Evolutionary conservation across 2,888 invertebrate genomes (phyloP).

Genomic region (Plagodis dolabraria): DNA sequence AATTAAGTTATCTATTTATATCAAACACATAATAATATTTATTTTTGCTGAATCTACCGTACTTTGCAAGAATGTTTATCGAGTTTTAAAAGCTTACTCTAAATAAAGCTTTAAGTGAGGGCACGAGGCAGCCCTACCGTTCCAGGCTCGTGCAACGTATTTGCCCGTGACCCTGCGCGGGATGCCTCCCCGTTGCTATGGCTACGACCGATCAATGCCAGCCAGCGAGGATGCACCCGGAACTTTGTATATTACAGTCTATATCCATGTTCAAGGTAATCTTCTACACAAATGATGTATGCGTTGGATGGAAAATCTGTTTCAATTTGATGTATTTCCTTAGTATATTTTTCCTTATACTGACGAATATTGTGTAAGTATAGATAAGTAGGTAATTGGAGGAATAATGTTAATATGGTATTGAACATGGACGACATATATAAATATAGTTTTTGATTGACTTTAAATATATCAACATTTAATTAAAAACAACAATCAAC

Average conservation of each 20-base stretch:
- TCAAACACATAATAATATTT: no score
- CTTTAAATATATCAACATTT: no score
- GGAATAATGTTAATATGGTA: no score
- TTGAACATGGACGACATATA: no score
- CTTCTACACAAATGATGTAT: slow-evolving; percentile 26
- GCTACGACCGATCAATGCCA: slow-evolving; percentile 38
- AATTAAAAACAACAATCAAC: no score
- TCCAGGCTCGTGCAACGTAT: slow-evolving; percentile 20
- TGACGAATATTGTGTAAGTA: no score
- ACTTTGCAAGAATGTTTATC: no score
- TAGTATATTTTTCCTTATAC: not conserved
- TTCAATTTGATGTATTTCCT: not conserved
- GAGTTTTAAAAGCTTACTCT: slow-evolving; percentile 2
- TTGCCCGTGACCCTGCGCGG: slow-evolving; percentile 35
- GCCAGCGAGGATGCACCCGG: slow-evolving; percentile 64
- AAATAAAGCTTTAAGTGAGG: not conserved
- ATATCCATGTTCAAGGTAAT: slow-evolving; percentile 48
- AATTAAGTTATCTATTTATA: no score
- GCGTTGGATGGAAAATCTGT: slow-evolving; percentile 6
- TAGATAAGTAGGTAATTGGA: no score
- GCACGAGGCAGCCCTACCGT: slow-evolving; percentile 15
- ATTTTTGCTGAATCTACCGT: no score
- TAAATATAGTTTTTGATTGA: no score
- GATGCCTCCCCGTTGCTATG: slow-evolving; percentile 34
- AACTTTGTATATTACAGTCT: slow-evolving; percentile 38